phyloP scores from a whole-genome alignment of 2,888 invertebrate genomes.

The Thalpophila matura region DNA sequence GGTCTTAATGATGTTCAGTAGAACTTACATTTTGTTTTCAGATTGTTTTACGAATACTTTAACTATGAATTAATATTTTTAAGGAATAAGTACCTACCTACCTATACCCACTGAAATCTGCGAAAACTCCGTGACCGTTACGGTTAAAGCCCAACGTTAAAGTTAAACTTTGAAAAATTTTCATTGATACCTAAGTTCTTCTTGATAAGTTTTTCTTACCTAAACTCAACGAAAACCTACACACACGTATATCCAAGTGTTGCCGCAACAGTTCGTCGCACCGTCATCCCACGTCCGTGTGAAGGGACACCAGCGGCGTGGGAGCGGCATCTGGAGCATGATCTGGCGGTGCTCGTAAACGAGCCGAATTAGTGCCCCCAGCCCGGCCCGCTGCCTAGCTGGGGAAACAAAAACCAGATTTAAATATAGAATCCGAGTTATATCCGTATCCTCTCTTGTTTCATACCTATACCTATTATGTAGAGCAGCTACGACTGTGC shows the following conservation, averaged over 20 bases:
- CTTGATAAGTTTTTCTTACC: too few species aligned
- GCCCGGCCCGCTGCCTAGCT: constrained; percentile 69
- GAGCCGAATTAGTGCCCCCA: constrained; percentile 84
- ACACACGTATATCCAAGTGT: constrained; percentile 27
- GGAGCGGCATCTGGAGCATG: constrained; percentile 85
- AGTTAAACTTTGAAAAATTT: too few species aligned
- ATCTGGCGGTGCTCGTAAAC: constrained; percentile 86
- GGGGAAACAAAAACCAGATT: constrained; percentile 82
- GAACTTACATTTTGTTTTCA: too few species aligned
- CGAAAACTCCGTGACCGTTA: too few species aligned
- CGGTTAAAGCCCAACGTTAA: too few species aligned
- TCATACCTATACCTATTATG: constrained; percentile 1
- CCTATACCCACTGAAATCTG: too few species aligned
- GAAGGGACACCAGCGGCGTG: constrained; percentile 81
- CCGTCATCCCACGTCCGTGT: constrained; percentile 66
- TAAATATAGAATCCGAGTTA: constrained; percentile 76
- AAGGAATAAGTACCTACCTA: too few species aligned
- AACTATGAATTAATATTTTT: too few species aligned
- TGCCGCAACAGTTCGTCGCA: constrained; percentile 57
- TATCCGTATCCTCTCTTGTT: constrained; percentile 60
- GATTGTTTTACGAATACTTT: too few species aligned
- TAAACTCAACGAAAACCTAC: constrained; percentile 25
- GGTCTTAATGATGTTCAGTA: too few species aligned
- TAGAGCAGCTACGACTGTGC: background rate
- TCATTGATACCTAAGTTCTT: too few species aligned